Base-by-base conservation (phyloP, 2,888 invertebrate species). In the Steinernema hermaphroditum region DNA sequence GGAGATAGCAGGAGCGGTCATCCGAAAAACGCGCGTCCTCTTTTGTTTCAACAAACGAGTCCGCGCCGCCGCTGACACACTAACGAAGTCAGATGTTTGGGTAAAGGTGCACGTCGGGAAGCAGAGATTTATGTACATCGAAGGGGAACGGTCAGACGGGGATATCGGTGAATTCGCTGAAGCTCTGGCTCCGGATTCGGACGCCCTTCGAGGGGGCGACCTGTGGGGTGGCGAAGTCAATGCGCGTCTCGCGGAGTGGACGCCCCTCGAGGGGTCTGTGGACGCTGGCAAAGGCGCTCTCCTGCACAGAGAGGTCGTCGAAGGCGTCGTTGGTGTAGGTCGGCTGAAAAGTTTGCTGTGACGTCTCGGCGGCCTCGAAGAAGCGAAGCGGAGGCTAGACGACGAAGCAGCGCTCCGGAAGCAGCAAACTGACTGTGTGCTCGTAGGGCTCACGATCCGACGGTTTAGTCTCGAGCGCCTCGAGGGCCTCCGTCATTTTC, bases 31-130 rank as follows among this genome's bases (percentile, higher is more conserved):
- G 37, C 37, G 37, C 54, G 54, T 27, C 29, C 24, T 54, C 54
- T 54, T 62, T 62, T 62, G 62, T 62, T 62, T 62, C 62, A 62
- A 62, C 62, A 62, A 62, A 62, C 62, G 32, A 29, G 62, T 62
- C 27, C 62, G 62, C 29, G 29, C 6, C 46, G 19, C 27, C 54
- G 32, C 16, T 62, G 62, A 62, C 62, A 62, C 62, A 62, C 32
- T 27, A 62, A 62, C 14, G 8, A 29, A 32, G 8, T 24, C 62
- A 32, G 4, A 37, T 37, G 4, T 37, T 37, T 37, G 37, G 37
- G 37, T 37, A 37, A 8, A 12, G 12, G 37, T 37, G 4, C 37
- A 12, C 4, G 37, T 37, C 37, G 6, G 37, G n/a, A n/a, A n/a
- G 4, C 37, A 37, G 12, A 4, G 6, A 37, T 16, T 4, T 46